Base-by-base conservation (phyloP, 2,113 vertebrate species). In the Copsychus sechellarum region DNA sequence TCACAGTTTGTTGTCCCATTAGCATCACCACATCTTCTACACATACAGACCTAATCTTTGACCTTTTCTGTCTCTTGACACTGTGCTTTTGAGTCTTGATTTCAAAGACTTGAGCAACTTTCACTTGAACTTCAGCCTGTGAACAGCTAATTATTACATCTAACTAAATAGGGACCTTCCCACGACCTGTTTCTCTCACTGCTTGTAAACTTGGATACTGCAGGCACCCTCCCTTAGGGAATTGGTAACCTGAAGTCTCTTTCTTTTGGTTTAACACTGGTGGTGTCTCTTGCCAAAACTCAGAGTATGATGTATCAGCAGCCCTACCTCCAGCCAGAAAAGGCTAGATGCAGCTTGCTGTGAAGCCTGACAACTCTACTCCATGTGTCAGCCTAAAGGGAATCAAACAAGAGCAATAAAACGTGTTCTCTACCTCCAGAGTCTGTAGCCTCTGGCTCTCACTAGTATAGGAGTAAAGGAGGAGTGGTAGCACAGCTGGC, bases 381-480 rank as follows among this genome's bases (percentile, higher is more conserved):
- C 71, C 34, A 8, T 74, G 88, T 93, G 82, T 74, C 79, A 94
- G 92, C 95, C 72, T 36, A n/a, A 86, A 86, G 79, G 94, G 64
- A 83, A 64, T 64, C 56, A 92, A 88, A 83, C 8, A 22, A 58
- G 53, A 91, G 92, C 86, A 81, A 9, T 71, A 85, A 95, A 88
- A 90, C 1, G 0, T 66, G 34, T 81, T 93, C 80, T 81, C 69
- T 90, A 16, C 76, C 60, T 90, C 56, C 43, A 53, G 58, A 80
- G 20, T 71, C 67, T 67, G 26, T 88, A 90, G 90, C 93, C 86
- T 93, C 60, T 93, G 80, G 94, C 79, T 85, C 23, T 28, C 56
- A 8, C 58, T 83, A 40, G 48, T 93, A 19, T 33, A 71, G 36
- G 43, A 96, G 81, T 29, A 58, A 76, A 92, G 69, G 42, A 84